Conservation (phyloP, 2,888 invertebrate species). For the Flexamia atlantica region DNA sequence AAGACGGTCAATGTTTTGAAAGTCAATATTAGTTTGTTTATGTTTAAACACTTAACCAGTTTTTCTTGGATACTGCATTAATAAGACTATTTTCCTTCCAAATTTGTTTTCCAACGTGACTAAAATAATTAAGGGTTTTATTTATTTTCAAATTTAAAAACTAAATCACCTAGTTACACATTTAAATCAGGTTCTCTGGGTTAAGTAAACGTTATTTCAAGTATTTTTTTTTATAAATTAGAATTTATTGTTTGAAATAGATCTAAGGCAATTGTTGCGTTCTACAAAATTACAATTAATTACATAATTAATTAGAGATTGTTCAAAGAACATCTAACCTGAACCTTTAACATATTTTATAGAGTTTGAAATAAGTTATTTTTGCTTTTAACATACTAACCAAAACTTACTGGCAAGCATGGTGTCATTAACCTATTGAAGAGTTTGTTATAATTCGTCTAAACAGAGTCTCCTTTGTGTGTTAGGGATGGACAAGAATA, state of each 20-base stretch:
- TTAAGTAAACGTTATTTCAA: no score
- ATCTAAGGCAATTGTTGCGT: no score
- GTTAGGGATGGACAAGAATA: slow-evolving; percentile 58
- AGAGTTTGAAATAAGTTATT: background rate
- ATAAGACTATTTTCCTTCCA: background rate
- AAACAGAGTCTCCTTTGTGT: slow-evolving; percentile 1
- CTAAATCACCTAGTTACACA: no score
- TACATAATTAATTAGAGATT: no score
- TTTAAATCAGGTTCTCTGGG: no score
- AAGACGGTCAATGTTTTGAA: slow-evolving; percentile 6
- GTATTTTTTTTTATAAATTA: no score
- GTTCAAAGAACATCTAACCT: no score
- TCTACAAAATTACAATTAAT: no score
- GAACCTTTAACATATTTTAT: no score
- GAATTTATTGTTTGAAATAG: no score
- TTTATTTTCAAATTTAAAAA: background rate
- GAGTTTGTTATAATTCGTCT: background rate
- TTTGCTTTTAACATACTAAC: slow-evolving; percentile 11
- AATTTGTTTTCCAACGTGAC: background rate
- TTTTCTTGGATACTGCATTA: background rate
- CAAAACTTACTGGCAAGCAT: slow-evolving; percentile 30
- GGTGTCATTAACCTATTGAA: slow-evolving; percentile 28
- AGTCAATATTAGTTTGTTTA: slow-evolving; percentile 10
- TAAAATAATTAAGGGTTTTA: no score
- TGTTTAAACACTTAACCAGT: background rate